Evolutionary conservation across 2,797 vertebrate genomes (phyloP), one percentile per base, ranked within the genome.

Genomic region (Anas bernieri): DNA sequence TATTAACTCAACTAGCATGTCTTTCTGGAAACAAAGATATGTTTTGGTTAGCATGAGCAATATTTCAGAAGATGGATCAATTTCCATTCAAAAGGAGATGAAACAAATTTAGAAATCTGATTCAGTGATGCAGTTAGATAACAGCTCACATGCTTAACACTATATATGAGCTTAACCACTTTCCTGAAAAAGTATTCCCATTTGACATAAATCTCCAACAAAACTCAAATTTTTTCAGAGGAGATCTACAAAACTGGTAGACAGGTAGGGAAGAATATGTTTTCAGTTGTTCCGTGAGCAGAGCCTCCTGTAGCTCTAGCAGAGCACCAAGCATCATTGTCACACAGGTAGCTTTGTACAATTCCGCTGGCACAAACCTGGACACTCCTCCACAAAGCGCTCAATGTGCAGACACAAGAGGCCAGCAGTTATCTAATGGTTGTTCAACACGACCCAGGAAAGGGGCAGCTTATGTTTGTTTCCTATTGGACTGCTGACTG

Each of bases 101-200:
- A 90, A 95, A 90, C 61, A 82, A 84, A 93, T 55, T 55, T 75
- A 92, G 83, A 78, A 67, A 92, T 64, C 59, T 86, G 59, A 91
- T 91, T 83, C 77, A 92, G 70, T 72, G 69, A 41, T 1, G 7
- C 17, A 63, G 77, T 79, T 83, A 84, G 58, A 9, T 86, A 92
- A 86, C 54, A 45, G 81, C 63, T 90, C 50, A 81, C 58, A 76
- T 72, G 54, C 25, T 81, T 77, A 80, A 50, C 69, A 54, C 46
- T 45, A 20, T 16, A n/a, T 5, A 37, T 20, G 45, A 86, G 48
- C 35, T 82, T 82, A 88, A 66, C 45, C 35, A 56, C 46, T 69
- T 84, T 30, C 30, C 74, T 70, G 67, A 84, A 83, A 87, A 58
- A 68, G 26, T 64, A 21, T 41, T 78, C 78, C 67, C 84, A 20